These are phyloP conservation scores for Epinephelus awoara DNA, from an alignment of 2,797 vertebrate species.

Conservation along the genomic window DNA sequence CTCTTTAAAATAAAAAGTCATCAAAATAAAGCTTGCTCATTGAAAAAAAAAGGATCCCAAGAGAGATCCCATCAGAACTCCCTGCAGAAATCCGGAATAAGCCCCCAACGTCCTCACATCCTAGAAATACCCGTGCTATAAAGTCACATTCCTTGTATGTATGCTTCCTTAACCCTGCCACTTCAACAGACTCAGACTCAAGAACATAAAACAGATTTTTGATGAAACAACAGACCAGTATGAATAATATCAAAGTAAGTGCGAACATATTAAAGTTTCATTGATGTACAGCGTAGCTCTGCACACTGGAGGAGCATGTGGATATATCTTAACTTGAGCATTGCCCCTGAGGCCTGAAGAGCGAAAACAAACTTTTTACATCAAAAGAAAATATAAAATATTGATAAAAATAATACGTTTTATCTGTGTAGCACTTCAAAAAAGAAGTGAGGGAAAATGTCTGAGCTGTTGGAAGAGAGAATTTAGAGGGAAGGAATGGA, in stretches of 20 bases:
- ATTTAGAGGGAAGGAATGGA: no score
- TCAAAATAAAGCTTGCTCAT: no score
- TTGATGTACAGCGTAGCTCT: constrained; percentile 1
- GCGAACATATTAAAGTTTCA: constrained; percentile 21
- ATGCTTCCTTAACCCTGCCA: background rate
- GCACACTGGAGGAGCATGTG: background rate
- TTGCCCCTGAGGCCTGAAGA: background rate
- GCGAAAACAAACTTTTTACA: constrained; percentile 16
- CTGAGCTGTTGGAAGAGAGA: no score
- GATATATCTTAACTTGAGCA: background rate
- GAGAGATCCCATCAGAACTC: no score
- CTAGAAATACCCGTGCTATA: no score
- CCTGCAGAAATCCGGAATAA: no score
- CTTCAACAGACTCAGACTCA: background rate
- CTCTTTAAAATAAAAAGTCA: no score
- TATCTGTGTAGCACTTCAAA: no score
- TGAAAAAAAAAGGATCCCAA: no score
- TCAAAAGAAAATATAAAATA: constrained; percentile 27
- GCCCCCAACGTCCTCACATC: no score
- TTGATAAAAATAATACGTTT: background rate
- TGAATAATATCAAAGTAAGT: constrained; percentile 20
- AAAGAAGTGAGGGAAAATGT: no score
- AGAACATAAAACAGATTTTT: background rate
- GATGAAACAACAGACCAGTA: constrained; percentile 6
- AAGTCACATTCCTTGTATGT: background rate